Evolutionary conservation across 2,113 vertebrate species (phyloP).

Genomic region (Pseudopodoces humilis): DNA sequence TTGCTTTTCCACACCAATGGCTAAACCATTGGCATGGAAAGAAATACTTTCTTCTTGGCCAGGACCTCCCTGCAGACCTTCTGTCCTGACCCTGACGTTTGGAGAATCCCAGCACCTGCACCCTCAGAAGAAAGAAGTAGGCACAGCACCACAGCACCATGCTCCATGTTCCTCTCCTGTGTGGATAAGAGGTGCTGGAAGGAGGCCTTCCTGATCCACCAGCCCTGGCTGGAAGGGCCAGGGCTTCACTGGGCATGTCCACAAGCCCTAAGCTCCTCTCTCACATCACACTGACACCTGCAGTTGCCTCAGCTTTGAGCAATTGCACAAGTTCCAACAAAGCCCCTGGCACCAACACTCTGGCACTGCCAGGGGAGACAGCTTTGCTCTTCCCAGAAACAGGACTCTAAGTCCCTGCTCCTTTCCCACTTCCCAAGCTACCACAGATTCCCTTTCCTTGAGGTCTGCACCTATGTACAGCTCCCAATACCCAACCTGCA

Average conservation of each 20-base stretch:
- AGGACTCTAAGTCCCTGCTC: not conserved
- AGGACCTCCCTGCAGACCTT: not conserved
- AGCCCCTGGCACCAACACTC: not conserved
- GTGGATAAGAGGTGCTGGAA: not conserved
- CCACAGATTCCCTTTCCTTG: not conserved
- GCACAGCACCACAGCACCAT: not conserved
- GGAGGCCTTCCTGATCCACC: not conserved
- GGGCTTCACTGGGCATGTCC: not conserved
- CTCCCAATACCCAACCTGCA: not conserved
- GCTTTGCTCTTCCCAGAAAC: not conserved
- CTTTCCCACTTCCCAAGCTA: not conserved
- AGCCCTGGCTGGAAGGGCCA: not conserved
- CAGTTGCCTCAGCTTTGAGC: constrained; percentile 12
- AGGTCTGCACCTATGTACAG: not conserved
- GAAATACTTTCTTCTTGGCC: not conserved
- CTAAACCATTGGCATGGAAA: not conserved
- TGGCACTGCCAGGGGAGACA: not conserved
- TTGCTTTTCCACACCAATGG: not conserved
- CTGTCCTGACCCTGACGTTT: not conserved
- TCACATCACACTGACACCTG: not conserved
- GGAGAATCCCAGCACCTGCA: not conserved
- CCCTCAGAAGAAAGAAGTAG: not conserved
- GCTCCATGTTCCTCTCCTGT: not conserved
- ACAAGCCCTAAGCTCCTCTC: not conserved
- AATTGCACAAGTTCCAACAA: not conserved